Conservation (phyloP, 1,140 invertebrate species). For the Procambarus clarkii region DNA sequence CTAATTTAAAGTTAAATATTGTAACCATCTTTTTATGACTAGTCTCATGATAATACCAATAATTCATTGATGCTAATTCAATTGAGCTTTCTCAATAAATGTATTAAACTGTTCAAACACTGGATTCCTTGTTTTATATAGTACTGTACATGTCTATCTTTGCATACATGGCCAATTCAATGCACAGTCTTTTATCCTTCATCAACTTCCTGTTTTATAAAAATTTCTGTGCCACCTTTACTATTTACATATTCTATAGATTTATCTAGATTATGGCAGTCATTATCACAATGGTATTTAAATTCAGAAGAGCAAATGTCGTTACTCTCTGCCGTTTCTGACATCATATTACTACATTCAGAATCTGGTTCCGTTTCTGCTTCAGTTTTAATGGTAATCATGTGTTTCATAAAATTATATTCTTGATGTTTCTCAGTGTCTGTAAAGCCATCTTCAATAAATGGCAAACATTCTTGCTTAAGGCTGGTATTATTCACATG, state of each 20-base stretch:
- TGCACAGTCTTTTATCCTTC: neutral
- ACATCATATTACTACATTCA: neutral
- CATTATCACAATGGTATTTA: neutral
- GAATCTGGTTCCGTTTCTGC: neutral
- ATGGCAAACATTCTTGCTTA: neutral
- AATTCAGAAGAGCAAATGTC: neutral
- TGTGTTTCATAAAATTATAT: conserved; percentile 6
- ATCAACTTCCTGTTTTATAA: conserved; percentile 18
- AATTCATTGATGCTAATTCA: neutral
- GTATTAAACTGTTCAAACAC: no score
- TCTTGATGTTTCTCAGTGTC: neutral
- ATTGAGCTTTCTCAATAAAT: neutral
- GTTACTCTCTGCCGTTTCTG: neutral
- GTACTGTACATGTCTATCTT: no score
- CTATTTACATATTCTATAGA: conserved; percentile 3
- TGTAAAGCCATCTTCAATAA: neutral
- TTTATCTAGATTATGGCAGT: neutral
- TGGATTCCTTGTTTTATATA: no score
- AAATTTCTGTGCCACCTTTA: neutral
- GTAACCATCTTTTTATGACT: neutral
- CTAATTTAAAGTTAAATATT: neutral
- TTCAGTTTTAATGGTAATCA: conserved; percentile 15
- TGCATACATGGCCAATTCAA: no score
- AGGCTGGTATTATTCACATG: neutral
- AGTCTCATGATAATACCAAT: neutral